Conservation (phyloP, 2,888 invertebrate species). For the Yponomeuta sedellus region DNA sequence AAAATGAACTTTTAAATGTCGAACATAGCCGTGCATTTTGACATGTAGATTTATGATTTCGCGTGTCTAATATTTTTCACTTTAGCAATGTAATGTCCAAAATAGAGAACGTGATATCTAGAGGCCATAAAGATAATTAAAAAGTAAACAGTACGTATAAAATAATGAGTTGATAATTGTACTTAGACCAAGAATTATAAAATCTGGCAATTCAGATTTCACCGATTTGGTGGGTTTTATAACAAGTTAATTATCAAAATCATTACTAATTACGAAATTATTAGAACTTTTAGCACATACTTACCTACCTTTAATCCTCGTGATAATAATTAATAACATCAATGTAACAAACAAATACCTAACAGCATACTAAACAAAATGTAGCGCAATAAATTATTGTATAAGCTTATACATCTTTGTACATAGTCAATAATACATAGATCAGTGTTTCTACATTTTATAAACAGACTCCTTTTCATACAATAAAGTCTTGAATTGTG, state of each 20-base stretch:
- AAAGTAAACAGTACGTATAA: conserved; percentile 2
- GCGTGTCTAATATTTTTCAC: conserved; percentile 8
- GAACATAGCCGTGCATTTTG: conserved; percentile 2
- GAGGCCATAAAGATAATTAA: conserved; percentile 49
- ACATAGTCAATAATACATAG: conserved; percentile 52
- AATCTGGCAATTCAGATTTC: not conserved
- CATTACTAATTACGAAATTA: conserved; percentile 14
- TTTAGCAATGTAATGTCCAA: conserved; percentile 31
- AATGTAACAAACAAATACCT: conserved; percentile 23
- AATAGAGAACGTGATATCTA: conserved; percentile 51
- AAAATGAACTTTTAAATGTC: not conserved
- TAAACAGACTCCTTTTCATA: conserved; percentile 55
- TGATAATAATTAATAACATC: conserved; percentile 26
- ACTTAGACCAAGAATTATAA: conserved; percentile 5
- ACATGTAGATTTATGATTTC: conserved; percentile 1
- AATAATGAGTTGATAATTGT: conserved; percentile 5
- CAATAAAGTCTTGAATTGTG: conserved; percentile 45
- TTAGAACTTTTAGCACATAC: conserved; percentile 9
- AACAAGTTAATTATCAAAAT: not conserved
- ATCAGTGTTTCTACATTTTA: conserved; percentile 57
- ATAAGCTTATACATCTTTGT: conserved; percentile 57
- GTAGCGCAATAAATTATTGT: conserved; percentile 50
- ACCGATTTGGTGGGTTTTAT: not conserved
- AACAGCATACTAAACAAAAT: conserved; percentile 26
- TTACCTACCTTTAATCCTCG: conserved; percentile 14